A percentile compares a stretch with the other conserved stretches of the same genome.
These are phyloP conservation scores for Drosophila mojavensis DNA, from an alignment of 1,140 invertebrate species.

Conservation along the genomic window DNA sequence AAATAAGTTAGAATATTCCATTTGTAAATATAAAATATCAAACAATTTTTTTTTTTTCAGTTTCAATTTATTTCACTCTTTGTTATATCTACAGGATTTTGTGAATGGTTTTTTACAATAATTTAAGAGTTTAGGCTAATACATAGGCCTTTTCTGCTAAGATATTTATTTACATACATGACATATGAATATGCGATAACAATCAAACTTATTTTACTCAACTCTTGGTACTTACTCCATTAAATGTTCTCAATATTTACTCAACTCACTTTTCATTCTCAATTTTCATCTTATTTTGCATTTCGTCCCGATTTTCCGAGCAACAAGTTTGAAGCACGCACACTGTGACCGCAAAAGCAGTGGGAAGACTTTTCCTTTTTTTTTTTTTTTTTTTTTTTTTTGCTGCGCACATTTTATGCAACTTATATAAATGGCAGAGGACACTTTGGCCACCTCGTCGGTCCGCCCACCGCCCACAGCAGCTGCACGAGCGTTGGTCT, in stretches of 20 bases:
- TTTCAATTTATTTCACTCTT: no score
- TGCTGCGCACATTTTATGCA: constrained; percentile 73
- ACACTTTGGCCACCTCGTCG: constrained; percentile 43
- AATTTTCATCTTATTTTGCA: neutral
- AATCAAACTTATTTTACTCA: no score
- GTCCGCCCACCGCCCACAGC: constrained; percentile 11
- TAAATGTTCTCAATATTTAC: neutral
- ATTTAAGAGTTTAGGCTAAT: no score
- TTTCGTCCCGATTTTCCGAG: neutral
- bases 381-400: constrained; percentile 24
- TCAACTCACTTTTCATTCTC: no score
- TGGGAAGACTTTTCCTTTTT: constrained; percentile 34
- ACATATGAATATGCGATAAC: no score
- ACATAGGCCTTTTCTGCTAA: no score
- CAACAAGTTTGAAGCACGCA: constrained; percentile 63
- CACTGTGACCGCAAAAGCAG: constrained; percentile 32
- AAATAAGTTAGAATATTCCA: no score
- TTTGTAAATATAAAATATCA: no score
- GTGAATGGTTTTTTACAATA: no score
- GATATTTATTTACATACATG: no score
- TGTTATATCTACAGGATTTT: no score
- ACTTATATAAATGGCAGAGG: constrained; percentile 73
- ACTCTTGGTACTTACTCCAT: neutral
- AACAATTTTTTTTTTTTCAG: no score
- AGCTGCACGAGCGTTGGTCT: constrained; percentile 40